Evolutionary conservation across 2,888 invertebrate genomes (phyloP).

Genomic region (Hydroisotoma schaefferi): DNA sequence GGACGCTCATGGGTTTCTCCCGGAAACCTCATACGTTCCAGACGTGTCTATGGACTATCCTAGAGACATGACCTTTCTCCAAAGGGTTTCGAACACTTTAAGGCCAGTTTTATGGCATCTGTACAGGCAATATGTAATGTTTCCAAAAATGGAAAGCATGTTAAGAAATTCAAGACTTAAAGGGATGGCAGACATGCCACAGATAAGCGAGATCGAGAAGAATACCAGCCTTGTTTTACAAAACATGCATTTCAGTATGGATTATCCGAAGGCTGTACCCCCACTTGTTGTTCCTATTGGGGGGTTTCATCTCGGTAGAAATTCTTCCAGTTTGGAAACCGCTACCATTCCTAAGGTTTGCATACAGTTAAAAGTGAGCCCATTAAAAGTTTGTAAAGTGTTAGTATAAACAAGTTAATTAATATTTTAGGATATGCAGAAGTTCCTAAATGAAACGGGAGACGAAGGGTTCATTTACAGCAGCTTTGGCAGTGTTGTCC

Average conservation of each 20-base stretch:
- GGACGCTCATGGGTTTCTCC: background rate
- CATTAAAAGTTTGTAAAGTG: background rate
- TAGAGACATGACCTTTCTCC: conserved; percentile 17
- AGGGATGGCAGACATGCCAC: conserved; percentile 23
- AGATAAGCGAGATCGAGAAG: conserved; percentile 29
- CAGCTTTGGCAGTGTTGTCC: conserved; percentile 29
- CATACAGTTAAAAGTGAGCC: background rate
- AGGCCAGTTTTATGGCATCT: conserved; percentile 24
- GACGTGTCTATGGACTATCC: background rate
- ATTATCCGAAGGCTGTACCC: conserved; percentile 34
- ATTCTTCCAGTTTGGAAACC: no score
- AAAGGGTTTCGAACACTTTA: conserved; percentile 29
- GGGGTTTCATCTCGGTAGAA: conserved; percentile 13
- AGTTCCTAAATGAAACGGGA: conserved; percentile 10
- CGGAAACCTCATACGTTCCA: conserved; percentile 11
- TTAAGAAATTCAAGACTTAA: conserved; percentile 14
- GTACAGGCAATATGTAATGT: conserved; percentile 13
- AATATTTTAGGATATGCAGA: conserved; percentile 14
- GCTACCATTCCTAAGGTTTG: conserved; percentile 1
- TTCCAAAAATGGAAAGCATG: conserved; percentile 31
- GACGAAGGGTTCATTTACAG: conserved; percentile 22
- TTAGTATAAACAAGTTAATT: background rate
- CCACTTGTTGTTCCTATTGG: conserved; percentile 28
- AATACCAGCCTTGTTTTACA: conserved; percentile 35
- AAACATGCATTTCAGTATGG: conserved; percentile 37